These are phyloP conservation scores for Bettongia penicillata DNA, from an alignment of 2,113 vertebrate species.

Conservation along the genomic window DNA sequence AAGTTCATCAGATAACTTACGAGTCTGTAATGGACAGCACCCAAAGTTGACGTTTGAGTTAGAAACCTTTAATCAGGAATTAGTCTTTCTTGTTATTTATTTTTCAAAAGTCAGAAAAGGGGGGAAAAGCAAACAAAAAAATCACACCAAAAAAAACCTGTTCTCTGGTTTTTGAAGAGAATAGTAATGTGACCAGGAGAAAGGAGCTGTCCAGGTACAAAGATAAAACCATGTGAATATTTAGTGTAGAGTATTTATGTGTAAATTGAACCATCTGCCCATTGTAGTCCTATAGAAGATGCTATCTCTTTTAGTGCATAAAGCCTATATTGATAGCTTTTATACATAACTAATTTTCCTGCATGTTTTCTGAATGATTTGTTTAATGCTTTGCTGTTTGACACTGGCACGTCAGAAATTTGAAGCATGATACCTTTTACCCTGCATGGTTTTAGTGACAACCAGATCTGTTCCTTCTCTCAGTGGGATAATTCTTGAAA, in stretches of 20 bases:
- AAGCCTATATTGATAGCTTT: neutral
- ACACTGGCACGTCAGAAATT: slow-evolving; percentile 41
- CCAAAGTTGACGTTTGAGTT: neutral
- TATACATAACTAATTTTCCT: slow-evolving; percentile 40
- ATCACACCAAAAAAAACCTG: neutral
- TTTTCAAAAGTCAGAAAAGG: neutral
- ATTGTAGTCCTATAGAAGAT: slow-evolving; percentile 79
- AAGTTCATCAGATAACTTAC: neutral
- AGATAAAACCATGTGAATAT: neutral
- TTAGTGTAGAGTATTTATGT: neutral
- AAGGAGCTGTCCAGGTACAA: neutral
- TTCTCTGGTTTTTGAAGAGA: slow-evolving; percentile 8
- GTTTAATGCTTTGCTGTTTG: slow-evolving; percentile 51
- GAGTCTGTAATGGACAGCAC: neutral
- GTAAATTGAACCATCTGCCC: slow-evolving; percentile 21
- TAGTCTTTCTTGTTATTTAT: neutral
- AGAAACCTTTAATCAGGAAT: neutral
- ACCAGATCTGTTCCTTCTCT: slow-evolving; percentile 53
- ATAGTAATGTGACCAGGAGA: slow-evolving; percentile 7
- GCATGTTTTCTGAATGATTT: slow-evolving; percentile 57
- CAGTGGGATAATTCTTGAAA: slow-evolving; percentile 31
- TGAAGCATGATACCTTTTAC: slow-evolving; percentile 50
- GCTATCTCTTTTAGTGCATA: slow-evolving; percentile 78
- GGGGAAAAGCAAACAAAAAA: neutral
- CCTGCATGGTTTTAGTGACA: slow-evolving; percentile 74